phyloP scores from a whole-genome alignment of 2,113 vertebrate genomes.

The Bombycilla garrulus region DNA sequence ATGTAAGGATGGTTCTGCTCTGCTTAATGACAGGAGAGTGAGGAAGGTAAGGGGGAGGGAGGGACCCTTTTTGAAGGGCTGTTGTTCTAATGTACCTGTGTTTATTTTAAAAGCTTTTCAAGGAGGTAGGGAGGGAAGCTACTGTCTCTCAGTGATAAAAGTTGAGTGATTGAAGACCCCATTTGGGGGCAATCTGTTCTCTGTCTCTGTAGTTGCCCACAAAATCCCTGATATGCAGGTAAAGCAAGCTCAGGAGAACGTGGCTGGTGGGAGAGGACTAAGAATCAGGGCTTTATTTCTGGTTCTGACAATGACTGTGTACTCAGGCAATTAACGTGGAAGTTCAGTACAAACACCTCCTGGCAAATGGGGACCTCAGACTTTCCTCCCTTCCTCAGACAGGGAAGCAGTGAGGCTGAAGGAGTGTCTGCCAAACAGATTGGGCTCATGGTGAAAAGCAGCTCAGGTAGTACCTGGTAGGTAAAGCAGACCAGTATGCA shows the following conservation, averaged over 20 bases:
- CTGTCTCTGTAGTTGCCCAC: conserved; percentile 18
- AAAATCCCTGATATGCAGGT: not conserved
- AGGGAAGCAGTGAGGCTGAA: not conserved
- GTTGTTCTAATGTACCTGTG: conserved; percentile 64
- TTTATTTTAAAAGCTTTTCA: conserved; percentile 70
- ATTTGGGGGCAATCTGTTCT: conserved; percentile 55
- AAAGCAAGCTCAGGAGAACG: not conserved
- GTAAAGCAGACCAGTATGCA: not conserved
- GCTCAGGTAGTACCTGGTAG: not conserved
- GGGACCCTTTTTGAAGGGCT: conserved; percentile 7
- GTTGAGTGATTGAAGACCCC: conserved; percentile 46
- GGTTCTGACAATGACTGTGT: not conserved
- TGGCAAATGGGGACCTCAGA: not conserved
- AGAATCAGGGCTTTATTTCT: not conserved
- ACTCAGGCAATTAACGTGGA: not conserved
- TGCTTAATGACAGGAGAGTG: conserved; percentile 36
- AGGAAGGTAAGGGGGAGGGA: conserved; percentile 15
- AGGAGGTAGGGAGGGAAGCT: conserved; percentile 49
- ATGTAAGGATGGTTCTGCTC: conserved; percentile 22
- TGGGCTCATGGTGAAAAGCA: not conserved
- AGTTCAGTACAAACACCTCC: not conserved
- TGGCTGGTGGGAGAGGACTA: not conserved
- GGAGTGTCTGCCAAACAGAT: not conserved
- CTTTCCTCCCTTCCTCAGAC: not conserved
- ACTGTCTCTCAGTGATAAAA: conserved; percentile 55